Conservation (phyloP, 2,113 vertebrate species). For the Amphilophus citrinellus region DNA sequence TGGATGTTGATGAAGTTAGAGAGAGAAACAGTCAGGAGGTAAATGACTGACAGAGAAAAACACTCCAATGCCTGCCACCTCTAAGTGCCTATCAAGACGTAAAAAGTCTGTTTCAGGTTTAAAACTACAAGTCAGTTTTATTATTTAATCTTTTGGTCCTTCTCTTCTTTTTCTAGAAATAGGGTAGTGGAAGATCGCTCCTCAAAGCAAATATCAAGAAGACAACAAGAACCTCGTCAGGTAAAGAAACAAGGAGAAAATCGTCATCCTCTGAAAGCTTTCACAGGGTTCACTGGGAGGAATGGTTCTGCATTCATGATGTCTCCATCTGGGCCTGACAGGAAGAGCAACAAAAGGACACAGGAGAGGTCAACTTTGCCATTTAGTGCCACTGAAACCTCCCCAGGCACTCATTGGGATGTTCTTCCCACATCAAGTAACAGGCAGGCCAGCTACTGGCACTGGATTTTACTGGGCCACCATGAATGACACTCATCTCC, state of each 20-base stretch:
- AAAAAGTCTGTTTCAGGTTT: too few species aligned
- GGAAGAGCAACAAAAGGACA: neutral
- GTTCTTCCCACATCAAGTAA: slow-evolving; percentile 15
- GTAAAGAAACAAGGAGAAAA: too few species aligned
- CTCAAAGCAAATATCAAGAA: neutral
- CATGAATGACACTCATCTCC: slow-evolving; percentile 22
- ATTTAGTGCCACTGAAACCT: neutral
- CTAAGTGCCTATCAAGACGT: too few species aligned
- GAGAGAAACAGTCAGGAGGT: neutral
- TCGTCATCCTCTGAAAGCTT: neutral
- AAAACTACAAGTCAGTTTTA: neutral
- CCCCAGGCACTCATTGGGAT: neutral
- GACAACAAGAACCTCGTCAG: slow-evolving; percentile 13
- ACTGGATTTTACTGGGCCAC: slow-evolving; percentile 39
- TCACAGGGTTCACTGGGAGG: slow-evolving; percentile 1
- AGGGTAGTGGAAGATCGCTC: neutral
- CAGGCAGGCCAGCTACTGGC: slow-evolving; percentile 33
- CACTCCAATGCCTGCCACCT: too few species aligned
- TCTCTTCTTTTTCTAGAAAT: neutral
- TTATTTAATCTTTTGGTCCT: neutral
- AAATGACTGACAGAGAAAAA: too few species aligned
- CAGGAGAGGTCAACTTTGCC: slow-evolving; percentile 11
- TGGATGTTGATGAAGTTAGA: slow-evolving; percentile 41
- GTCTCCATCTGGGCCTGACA: slow-evolving; percentile 22
- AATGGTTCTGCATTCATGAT: slow-evolving; percentile 27